These are phyloP conservation scores for Pollenia amentaria DNA, from an alignment of 2,888 invertebrate genomes.

Conservation along the genomic window DNA sequence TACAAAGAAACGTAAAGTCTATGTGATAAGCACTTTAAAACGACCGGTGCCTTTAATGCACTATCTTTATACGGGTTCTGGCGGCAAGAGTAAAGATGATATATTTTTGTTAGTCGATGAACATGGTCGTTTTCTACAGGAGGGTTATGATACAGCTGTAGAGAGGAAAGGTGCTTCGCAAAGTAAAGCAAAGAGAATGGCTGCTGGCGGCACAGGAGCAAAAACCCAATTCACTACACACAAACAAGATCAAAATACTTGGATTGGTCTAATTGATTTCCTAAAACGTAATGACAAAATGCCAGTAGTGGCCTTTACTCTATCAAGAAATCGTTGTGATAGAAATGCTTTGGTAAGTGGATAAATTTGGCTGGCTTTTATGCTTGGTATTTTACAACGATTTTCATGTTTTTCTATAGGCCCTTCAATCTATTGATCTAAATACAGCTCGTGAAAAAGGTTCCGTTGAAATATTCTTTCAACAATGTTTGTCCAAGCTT, in stretches of 20 bases:
- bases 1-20: conserved; percentile 94
- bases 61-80: conserved; percentile 92
- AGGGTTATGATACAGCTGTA: conserved; percentile 87
- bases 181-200: conserved; percentile 78
- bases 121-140: conserved; percentile 88
- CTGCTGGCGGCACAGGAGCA: conserved; percentile 58
- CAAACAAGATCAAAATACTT: conserved; percentile 92
- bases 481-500: conserved; percentile 91
- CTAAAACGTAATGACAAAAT: conserved; percentile 92
- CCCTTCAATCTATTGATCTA: conserved; percentile 89
- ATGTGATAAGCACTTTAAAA: conserved; percentile 96
- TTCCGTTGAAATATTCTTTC: conserved; percentile 93
- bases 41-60: conserved; percentile 98
- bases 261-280: conserved; percentile 93
- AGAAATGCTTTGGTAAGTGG: conserved; percentile 84
- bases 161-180: conserved; percentile 85
- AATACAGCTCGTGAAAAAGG: conserved; percentile 94
- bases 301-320: conserved; percentile 97
- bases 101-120: conserved; percentile 92
- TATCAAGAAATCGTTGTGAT: conserved; percentile 89
- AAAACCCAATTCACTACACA: conserved; percentile 79
- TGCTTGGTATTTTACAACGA: background rate
- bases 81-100: conserved; percentile 89
- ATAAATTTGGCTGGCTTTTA: background rate
- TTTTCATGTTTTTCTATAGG: conserved; percentile 79